Evolutionary conservation across 2,797 vertebrate genomes (phyloP), one percentile per base, ranked within the genome.

Genomic region (Tiaroga cobitis): DNA sequence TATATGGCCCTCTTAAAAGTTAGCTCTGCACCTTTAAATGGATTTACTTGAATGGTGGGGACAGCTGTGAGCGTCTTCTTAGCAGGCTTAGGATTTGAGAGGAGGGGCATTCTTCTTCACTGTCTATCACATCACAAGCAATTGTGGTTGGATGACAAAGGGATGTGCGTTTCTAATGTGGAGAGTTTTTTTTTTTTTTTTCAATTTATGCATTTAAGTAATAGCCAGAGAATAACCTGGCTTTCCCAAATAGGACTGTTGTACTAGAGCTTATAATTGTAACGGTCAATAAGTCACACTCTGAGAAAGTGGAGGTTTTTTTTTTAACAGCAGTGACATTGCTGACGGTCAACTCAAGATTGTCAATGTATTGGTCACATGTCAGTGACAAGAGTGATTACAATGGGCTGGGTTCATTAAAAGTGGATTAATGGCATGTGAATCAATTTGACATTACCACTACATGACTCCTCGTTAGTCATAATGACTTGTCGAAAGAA

Each of bases 341-440:
- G 2, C 68, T 81, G 82, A 83, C 54, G 61, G 56, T 39, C 63
- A n/a, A n/a, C n/a, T n/a, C n/a, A 79, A 9, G 67, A 37, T 63
- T 86, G 88, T 87, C 82, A 89, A 80, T 82, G 80, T 59, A 82
- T 72, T 51, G 75, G 73, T 61, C 86, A 65, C 49, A 73, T 85
- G 84, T 87, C 82, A 68, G 59, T 81, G 83, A 88, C 70, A 85
- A 86, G 89, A 89, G 74, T 88, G 87, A 90, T 89, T 88, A 87
- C 79, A 82, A 65, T 21, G 61, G 86, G 72, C 73, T 80, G 88
- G 80, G 88, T 89, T 89, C 81, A 87, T 89, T 89, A 89, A 86
- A 85, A 79, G 79, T 77, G 80, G 80, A 89, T 87, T 89, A 89
- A 89, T 88, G 82, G 75, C 87, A 85, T 84, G 80, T 88, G 86